Evolutionary conservation across 2,888 invertebrate genomes (phyloP), one percentile per base, ranked within the genome.

Genomic region (Synergus gifuensis): DNA sequence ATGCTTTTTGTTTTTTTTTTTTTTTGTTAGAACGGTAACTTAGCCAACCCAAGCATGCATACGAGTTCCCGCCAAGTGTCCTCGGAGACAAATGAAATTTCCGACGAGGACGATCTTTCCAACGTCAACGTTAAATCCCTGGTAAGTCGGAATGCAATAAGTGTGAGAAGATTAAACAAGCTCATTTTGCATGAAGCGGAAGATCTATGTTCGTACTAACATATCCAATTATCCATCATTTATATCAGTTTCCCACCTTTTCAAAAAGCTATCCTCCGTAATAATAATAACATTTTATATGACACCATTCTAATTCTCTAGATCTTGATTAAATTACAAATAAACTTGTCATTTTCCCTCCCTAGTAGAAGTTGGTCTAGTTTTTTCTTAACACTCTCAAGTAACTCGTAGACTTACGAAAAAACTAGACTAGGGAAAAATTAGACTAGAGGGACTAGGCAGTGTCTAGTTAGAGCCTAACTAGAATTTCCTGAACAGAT

Each of bases 61-160:
- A 89, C 89, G 81, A 87, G 84, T 80, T 85, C 88, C 84, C 88
- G 89, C 82, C 88, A 88, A 85, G 84, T 85, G 83, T 88, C 88
- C 82, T 85, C 89, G 87, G 90, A 91, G 86, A 87, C 87, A 87
- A 89, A 90, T 84, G 90, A 90, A 86, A 87, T 90, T 86, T 90
- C 90, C 79, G 90, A 92, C 87, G 93, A 93, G 86, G 92, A 93
- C 88, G 94, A 93, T 89, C 93, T 94, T 89, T 94, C 94, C 87
- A 94, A 94, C 89, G 94, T 95, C 88, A 94, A 94, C 91, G 95
- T 95, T 83, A 94, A 94, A 90, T 94, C 93, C 87, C 92, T 95
- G 94, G 95, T 95, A 94, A 94, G 95, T 93, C 63, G 60, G 63
- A 49, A 77, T 76, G 76, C 46, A 42, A 60, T 64, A 64, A 54